These are phyloP conservation scores for Anastrepha obliqua DNA, from an alignment of 1,140 invertebrate genomes.

Conservation along the genomic window DNA sequence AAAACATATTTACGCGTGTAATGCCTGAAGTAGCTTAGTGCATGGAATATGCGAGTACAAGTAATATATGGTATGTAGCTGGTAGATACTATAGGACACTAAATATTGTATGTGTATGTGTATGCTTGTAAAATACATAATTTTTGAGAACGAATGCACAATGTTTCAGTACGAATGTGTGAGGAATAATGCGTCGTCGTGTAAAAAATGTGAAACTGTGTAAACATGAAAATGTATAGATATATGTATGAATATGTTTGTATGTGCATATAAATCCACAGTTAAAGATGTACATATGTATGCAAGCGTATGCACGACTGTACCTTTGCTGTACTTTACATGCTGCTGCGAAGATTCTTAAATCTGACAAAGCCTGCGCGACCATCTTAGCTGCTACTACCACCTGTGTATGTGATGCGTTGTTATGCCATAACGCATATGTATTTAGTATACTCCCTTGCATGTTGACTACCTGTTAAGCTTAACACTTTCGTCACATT, in stretches of 20 bases:
- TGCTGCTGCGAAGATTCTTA: background rate
- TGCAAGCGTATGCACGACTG: background rate
- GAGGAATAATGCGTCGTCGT: background rate
- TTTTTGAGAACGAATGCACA: background rate
- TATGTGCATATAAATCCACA: background rate
- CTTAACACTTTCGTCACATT: background rate
- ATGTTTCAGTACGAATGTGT: background rate
- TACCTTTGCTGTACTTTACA: background rate
- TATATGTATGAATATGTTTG: background rate
- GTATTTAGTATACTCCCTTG: background rate
- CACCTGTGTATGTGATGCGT: too few relatives aligned
- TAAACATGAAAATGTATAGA: background rate
- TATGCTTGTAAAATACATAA: background rate
- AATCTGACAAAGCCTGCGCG: background rate
- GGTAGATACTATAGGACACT: background rate
- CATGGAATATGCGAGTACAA: background rate
- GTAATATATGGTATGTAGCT: background rate
- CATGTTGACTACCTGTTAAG: conserved; percentile 4
- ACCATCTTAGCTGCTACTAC: background rate
- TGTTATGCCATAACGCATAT: too few relatives aligned
- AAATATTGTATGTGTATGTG: background rate
- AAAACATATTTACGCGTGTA: background rate
- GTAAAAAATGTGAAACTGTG: background rate
- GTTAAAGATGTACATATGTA: background rate
- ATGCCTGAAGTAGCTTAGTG: conserved; percentile 23